Evolutionary conservation across 1,140 invertebrate species (phyloP).

Genomic region (Habropoda laboriosa): DNA sequence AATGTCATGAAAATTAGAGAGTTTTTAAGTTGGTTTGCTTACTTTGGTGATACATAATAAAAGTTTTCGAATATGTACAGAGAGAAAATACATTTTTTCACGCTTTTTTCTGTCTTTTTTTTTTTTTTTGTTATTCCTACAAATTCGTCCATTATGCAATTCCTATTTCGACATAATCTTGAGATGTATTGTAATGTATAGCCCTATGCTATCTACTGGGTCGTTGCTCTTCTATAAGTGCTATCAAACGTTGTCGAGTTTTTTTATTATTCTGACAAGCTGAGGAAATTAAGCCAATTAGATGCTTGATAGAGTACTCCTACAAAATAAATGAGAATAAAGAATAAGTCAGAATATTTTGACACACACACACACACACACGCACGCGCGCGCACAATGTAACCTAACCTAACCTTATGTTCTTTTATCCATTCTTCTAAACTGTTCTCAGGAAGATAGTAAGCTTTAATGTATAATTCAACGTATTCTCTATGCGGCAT

Average conservation of each 20-base stretch:
- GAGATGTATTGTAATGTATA: conserved; percentile 52
- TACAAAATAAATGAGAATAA: conserved; percentile 75
- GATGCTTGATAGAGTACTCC: conserved; percentile 95
- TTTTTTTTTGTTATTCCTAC: not conserved
- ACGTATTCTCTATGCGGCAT: conserved; percentile 95
- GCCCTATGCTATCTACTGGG: conserved; percentile 64
- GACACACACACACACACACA: too few species aligned
- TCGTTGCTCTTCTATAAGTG: conserved; percentile 86
- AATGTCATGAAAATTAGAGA: not conserved
- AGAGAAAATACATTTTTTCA: not conserved
- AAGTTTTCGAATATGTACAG: conserved; percentile 11
- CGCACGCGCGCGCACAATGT: too few species aligned
- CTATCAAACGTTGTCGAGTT: conserved; percentile 88
- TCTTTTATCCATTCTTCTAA: conserved; percentile 95
- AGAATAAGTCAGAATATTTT: not conserved
- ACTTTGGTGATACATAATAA: not conserved
- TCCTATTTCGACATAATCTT: conserved; percentile 62
- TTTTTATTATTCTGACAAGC: conserved; percentile 95
- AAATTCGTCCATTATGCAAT: conserved; percentile 30
- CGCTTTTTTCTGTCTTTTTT: not conserved
- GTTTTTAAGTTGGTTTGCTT: not conserved
- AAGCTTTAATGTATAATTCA: conserved; percentile 97
- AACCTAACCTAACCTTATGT: too few species aligned
- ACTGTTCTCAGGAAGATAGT: conserved; percentile 93
- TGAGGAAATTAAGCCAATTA: conserved; percentile 91